Percentiles rank a stretch among this genome's conserved stretches.
phyloP scores from a whole-genome alignment of 1,140 invertebrate species.

The Papilio aristodemus region DNA sequence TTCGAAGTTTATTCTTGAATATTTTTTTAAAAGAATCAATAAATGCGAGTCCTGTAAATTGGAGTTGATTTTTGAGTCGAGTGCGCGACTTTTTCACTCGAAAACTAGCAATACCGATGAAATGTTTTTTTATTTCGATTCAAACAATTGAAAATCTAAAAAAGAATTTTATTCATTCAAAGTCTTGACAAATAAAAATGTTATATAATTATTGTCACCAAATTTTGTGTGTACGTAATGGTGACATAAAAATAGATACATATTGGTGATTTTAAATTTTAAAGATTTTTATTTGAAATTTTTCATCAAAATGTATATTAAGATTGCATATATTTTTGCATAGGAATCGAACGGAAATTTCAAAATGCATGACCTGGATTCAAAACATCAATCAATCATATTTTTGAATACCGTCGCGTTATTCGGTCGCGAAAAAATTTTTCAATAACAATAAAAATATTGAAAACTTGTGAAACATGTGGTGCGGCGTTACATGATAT shows the following conservation, averaged over 20 bases:
- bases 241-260: neutral
- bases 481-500: neutral
- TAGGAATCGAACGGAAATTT: neutral
- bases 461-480: neutral
- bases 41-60: neutral
- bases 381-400: constrained; percentile 10
- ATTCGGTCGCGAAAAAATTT: neutral
- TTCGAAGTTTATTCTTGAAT: neutral
- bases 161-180: no score
- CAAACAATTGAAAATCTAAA: no score
- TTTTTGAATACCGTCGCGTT: neutral
- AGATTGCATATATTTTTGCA: neutral
- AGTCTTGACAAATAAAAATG: no score
- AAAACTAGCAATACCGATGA: neutral
- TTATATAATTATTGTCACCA: no score
- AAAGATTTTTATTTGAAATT: neutral
- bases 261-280: neutral
- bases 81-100: neutral
- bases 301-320: neutral
- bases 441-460: neutral
- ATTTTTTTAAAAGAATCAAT: neutral
- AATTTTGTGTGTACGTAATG: no score
- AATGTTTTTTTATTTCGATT: no score
- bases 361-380: constrained; percentile 15
- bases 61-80: no score